phyloP scores from a whole-genome alignment of 37 sponge, comb jelly and placozoan species.

The Lycopodina hypogea region DNA sequence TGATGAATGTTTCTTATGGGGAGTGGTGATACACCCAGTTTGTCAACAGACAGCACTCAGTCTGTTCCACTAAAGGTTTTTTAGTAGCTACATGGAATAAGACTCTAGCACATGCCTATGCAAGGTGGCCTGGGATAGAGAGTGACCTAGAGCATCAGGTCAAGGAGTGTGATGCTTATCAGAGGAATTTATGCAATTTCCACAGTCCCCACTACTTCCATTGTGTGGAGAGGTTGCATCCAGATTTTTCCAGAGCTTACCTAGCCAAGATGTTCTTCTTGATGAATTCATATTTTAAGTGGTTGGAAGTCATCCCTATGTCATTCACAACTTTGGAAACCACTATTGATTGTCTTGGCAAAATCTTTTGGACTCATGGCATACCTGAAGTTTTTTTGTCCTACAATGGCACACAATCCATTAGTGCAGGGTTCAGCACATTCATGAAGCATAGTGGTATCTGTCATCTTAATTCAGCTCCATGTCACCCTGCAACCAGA shows the following conservation, averaged over 20 bases:
- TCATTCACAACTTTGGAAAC: neutral
- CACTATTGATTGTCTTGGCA: neutral
- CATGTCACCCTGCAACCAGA: neutral
- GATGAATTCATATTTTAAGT: conserved; percentile 13
- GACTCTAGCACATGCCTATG: neutral
- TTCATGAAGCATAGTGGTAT: conserved; percentile 2
- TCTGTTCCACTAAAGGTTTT: too few species aligned
- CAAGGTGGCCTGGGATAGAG: conserved; percentile 20
- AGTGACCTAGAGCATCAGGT: neutral
- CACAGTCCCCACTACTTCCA: conserved; percentile 5
- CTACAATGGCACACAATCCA: conserved; percentile 29
- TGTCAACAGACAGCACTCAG: too few species aligned
- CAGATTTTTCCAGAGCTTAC: conserved; percentile 12
- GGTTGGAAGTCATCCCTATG: conserved; percentile 1
- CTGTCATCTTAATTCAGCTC: neutral
- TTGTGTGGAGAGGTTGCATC: neutral
- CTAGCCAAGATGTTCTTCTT: conserved; percentile 14
- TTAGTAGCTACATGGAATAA: too few species aligned
- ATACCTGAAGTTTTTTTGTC: conserved; percentile 24
- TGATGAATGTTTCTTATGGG: too few species aligned
- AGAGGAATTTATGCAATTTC: neutral
- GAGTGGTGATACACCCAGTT: too few species aligned
- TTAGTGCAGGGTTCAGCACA: conserved; percentile 9
- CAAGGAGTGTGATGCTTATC: conserved; percentile 1
- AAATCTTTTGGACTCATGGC: conserved; percentile 24